Conservation (phyloP, 2,888 invertebrate species). For the Antitype chi region DNA sequence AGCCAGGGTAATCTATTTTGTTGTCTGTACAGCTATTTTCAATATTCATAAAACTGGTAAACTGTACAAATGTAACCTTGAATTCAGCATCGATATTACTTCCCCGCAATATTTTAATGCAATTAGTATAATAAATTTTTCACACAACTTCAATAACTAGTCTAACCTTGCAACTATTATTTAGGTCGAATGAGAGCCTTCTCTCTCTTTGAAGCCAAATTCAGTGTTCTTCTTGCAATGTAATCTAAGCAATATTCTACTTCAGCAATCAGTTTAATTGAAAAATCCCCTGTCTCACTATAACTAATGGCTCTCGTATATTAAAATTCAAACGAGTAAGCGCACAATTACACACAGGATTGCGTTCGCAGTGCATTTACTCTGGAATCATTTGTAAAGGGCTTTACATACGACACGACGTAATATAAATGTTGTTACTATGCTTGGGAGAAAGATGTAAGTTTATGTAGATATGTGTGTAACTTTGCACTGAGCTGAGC, state of each 20-base stretch:
- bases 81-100: no score
- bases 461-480: neutral
- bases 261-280: neutral
- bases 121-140: no score
- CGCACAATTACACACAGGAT: constrained; percentile 16
- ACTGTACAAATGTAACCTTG: no score
- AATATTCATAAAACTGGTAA: no score
- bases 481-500: neutral
- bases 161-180: neutral
- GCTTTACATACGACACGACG: neutral
- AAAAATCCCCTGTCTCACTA: neutral
- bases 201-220: no score
- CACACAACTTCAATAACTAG: no score
- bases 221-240: no score
- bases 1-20: neutral
- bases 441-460: neutral
- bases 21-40: no score
- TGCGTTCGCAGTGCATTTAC: constrained; percentile 11
- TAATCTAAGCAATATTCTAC: neutral
- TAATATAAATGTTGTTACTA: neutral
- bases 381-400: constrained; percentile 14
- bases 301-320: neutral
- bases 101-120: no score
- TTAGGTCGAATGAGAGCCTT: no score
- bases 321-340: constrained; percentile 14